These are phyloP conservation scores for Poecile montanus DNA, from an alignment of 2,797 vertebrate genomes.

Conservation along the genomic window DNA sequence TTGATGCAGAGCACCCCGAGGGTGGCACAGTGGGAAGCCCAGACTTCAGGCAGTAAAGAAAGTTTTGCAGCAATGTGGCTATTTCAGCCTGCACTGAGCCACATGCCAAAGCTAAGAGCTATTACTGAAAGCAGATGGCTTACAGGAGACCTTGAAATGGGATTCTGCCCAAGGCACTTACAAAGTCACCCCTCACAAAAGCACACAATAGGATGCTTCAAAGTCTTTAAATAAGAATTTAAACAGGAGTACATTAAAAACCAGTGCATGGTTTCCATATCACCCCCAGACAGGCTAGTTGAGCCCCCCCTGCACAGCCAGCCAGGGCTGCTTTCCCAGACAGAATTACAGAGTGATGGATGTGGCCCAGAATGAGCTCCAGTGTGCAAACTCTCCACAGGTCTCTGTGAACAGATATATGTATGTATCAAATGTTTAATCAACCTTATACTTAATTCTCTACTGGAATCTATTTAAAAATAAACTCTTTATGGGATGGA, in stretches of 20 bases:
- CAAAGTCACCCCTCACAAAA: slow-evolving; percentile 2
- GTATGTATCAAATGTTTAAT: not conserved
- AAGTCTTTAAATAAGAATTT: slow-evolving; percentile 3
- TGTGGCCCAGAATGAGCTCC: not conserved
- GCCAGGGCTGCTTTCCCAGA: not conserved
- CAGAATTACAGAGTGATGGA: not conserved
- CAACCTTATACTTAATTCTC: not conserved
- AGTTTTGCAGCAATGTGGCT: not conserved
- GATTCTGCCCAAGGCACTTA: slow-evolving; percentile 4
- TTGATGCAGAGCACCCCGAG: not conserved
- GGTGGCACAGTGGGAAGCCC: not conserved
- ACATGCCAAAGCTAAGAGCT: not conserved
- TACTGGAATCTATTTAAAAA: not conserved
- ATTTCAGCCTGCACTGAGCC: not conserved
- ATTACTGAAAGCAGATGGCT: slow-evolving; percentile 35
- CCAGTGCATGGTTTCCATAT: not conserved
- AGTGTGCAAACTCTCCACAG: not conserved
- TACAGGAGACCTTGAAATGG: slow-evolving; percentile 20
- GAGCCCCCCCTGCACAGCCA: not conserved
- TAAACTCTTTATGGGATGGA: not conserved
- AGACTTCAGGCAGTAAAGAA: not conserved
- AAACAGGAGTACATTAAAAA: not conserved
- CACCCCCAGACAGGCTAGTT: not conserved
- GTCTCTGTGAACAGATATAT: not conserved
- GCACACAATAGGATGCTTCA: not conserved